Percentiles rank a stretch among this genome's conserved stretches.
phyloP scores from a whole-genome alignment of 1,140 invertebrate species.

The Ephestia elutella region DNA sequence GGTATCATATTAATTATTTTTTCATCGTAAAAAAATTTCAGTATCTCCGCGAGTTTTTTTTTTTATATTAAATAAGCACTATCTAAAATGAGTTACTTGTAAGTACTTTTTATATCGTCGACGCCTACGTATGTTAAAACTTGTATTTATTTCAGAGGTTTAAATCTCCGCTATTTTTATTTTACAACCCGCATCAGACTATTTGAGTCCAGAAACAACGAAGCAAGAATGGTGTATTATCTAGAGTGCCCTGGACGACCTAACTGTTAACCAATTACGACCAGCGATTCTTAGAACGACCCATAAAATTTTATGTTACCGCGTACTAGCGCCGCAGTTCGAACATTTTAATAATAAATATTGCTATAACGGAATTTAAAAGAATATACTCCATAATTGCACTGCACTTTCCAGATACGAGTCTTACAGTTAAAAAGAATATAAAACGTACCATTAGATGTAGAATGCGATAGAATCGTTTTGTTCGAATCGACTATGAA shows the following conservation, averaged over 20 bases:
- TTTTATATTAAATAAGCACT: too few relatives aligned
- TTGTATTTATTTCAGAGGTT: too few relatives aligned
- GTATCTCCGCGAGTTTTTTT: too few relatives aligned
- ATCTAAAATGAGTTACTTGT: too few relatives aligned
- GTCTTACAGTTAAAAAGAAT: background rate
- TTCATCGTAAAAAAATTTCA: too few relatives aligned
- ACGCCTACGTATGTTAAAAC: too few relatives aligned
- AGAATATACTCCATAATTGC: background rate
- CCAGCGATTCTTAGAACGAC: conserved; percentile 24
- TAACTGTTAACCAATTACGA: conserved; percentile 27
- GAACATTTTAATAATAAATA: background rate
- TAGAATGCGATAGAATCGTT: background rate
- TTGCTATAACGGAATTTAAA: background rate
- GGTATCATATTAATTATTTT: too few relatives aligned
- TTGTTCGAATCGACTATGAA: background rate
- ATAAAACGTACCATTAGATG: background rate
- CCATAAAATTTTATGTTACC: conserved; percentile 26
- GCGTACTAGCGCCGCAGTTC: conserved; percentile 1
- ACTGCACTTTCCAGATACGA: background rate
- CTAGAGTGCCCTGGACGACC: conserved; percentile 7
- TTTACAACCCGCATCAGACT: conserved; percentile 45
- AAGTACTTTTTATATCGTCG: too few relatives aligned
- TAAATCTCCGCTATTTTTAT: background rate
- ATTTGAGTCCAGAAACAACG: conserved; percentile 33
- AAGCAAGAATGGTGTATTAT: conserved; percentile 20